Conservation (phyloP, 2,888 invertebrate genomes). For the Tenodera sinensis region DNA sequence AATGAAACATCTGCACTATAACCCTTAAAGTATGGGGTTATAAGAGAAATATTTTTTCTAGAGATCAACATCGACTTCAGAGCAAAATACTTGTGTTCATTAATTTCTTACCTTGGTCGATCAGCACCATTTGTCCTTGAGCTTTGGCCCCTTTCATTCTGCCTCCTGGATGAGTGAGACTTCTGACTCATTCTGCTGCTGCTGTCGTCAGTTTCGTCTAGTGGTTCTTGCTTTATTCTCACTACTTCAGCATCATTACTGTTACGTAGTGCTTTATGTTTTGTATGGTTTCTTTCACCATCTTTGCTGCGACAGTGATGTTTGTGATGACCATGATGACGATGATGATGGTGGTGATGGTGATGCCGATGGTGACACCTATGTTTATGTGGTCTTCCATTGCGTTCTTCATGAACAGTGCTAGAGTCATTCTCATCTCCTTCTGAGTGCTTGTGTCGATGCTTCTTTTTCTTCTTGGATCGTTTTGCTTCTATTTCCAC, state of each 20-base stretch:
- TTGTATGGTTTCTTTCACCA: background rate
- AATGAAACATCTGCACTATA: too few species aligned
- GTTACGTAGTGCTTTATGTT: background rate
- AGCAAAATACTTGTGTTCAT: too few species aligned
- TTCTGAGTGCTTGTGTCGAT: background rate
- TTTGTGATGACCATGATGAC: background rate
- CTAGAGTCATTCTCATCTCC: background rate
- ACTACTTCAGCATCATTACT: background rate
- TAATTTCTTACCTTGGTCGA: background rate
- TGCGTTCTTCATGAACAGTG: background rate
- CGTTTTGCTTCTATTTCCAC: conserved; percentile 10
- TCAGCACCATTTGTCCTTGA: background rate
- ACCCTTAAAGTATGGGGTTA: too few species aligned
- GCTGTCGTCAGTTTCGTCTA: background rate
- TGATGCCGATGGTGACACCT: background rate
- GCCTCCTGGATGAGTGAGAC: background rate
- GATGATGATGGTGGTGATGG: background rate
- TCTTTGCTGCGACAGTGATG: background rate
- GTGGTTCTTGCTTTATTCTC: conserved; percentile 17
- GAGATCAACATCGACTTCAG: too few species aligned
- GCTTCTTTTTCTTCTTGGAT: conserved; percentile 21
- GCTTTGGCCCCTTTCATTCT: background rate
- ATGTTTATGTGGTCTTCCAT: background rate
- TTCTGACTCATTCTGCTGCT: background rate
- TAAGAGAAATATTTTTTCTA: too few species aligned